A percentile compares a stretch with the other conserved stretches of the same genome.
phyloP scores from a whole-genome alignment of 2,113 vertebrate genomes.

The Coracopsis vasa region DNA sequence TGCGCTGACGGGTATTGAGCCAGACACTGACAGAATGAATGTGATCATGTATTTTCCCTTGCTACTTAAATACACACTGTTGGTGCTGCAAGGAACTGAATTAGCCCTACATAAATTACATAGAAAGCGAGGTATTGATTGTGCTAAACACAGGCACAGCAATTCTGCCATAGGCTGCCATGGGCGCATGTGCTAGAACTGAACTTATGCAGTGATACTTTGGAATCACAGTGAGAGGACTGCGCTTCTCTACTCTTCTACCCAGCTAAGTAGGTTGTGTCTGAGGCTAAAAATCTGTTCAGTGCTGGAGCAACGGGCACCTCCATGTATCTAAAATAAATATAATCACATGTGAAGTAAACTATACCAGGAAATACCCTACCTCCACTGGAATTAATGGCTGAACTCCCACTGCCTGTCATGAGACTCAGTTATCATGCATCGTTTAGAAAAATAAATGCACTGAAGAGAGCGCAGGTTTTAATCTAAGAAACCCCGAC shows the following conservation, averaged over 20 bases:
- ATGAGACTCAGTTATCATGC: neutral
- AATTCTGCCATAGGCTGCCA: neutral
- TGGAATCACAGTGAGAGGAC: neutral
- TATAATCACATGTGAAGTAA: neutral
- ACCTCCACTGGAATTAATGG: neutral
- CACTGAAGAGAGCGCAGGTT: neutral
- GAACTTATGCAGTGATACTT: neutral
- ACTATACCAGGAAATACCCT: neutral
- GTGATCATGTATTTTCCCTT: neutral
- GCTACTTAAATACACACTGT: neutral
- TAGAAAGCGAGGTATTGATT: neutral
- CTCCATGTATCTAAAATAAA: neutral
- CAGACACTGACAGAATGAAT: neutral
- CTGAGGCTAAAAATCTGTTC: neutral
- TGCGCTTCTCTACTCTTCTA: neutral
- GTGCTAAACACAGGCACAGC: neutral
- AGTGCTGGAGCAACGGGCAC: neutral
- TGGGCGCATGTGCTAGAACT: rapidly evolving
- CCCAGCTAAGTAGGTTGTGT: neutral
- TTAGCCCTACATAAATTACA: neutral
- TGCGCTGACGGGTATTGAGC: neutral
- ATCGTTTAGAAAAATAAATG: neutral
- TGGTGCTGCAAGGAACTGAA: neutral
- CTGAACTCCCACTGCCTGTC: neutral
- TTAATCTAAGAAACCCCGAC: neutral